A percentile compares a stretch with the other conserved stretches of the same genome.
These are phyloP conservation scores for Berghia stephanieae DNA, from an alignment of 1,140 invertebrate species.

Conservation along the genomic window DNA sequence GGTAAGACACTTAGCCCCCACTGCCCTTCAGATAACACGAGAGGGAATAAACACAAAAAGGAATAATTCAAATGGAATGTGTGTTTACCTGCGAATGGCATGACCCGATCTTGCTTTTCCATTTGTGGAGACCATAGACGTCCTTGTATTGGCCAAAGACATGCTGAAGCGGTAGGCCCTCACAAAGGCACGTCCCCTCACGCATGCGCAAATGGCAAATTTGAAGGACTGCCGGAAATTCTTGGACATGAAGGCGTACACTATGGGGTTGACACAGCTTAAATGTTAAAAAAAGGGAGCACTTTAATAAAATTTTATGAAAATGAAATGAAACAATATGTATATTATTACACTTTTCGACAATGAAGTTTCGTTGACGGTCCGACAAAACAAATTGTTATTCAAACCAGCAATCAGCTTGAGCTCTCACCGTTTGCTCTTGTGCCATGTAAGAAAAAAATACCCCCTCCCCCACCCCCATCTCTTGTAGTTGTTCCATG, in stretches of 20 bases:
- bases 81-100: too few relatives aligned
- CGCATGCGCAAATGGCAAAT: slow-evolving; percentile 64
- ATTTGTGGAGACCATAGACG: slow-evolving; percentile 33
- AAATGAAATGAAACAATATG: neutral
- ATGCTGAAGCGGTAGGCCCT: slow-evolving; percentile 41
- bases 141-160: slow-evolving; percentile 36
- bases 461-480: too few relatives aligned
- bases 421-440: neutral
- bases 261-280: slow-evolving; percentile 80
- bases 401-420: neutral
- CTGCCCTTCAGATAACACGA: too few relatives aligned
- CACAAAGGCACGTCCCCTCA: slow-evolving; percentile 45
- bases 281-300: neutral
- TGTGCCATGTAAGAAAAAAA: too few relatives aligned
- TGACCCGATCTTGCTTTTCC: too few relatives aligned
- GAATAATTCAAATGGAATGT: too few relatives aligned
- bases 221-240: slow-evolving; percentile 77
- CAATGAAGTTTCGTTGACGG: neutral
- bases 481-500: too few relatives aligned
- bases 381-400: too few relatives aligned
- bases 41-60: too few relatives aligned
- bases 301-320: neutral
- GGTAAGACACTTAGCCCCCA: too few relatives aligned
- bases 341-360: neutral
- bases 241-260: slow-evolving; percentile 83